Conservation (phyloP, 2,888 invertebrate species). For the Melanotus villosus region DNA sequence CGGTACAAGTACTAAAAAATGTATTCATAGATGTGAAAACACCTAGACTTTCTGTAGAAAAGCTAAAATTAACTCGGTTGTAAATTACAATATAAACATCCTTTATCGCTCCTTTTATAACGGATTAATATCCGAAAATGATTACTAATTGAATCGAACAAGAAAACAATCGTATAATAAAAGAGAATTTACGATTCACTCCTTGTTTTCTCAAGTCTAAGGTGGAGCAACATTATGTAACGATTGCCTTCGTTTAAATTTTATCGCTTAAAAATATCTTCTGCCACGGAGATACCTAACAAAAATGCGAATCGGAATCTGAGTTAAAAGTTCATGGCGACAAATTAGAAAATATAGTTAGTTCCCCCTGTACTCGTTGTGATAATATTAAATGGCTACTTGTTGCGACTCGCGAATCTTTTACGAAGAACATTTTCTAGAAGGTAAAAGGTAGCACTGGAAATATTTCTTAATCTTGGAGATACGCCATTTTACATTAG, state of each 20-base stretch:
- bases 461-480: background rate
- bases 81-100: constrained; percentile 7
- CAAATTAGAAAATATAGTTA: constrained; percentile 17
- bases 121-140: constrained; percentile 30
- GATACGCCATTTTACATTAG: background rate
- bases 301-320: constrained; percentile 13
- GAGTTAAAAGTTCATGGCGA: constrained; percentile 10
- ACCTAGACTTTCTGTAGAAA: too few species aligned
- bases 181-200: constrained; percentile 31
- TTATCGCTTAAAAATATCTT: constrained; percentile 6
- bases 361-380: too few species aligned
- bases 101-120: constrained; percentile 7
- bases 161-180: constrained; percentile 31
- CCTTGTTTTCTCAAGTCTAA: background rate
- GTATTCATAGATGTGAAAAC: too few species aligned
- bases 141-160: constrained; percentile 27
- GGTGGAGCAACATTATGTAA: background rate
- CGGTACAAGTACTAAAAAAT: too few species aligned
- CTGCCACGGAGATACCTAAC: background rate
- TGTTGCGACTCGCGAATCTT: too few species aligned
- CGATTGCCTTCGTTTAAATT: constrained; percentile 20
- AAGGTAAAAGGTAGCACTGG: constrained; percentile 2
- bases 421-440: too few species aligned
- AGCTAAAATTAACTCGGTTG: too few species aligned
- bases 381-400: background rate